Evolutionary conservation across 2,797 vertebrate genomes (phyloP).

Genomic region (Choloepus didactylus): DNA sequence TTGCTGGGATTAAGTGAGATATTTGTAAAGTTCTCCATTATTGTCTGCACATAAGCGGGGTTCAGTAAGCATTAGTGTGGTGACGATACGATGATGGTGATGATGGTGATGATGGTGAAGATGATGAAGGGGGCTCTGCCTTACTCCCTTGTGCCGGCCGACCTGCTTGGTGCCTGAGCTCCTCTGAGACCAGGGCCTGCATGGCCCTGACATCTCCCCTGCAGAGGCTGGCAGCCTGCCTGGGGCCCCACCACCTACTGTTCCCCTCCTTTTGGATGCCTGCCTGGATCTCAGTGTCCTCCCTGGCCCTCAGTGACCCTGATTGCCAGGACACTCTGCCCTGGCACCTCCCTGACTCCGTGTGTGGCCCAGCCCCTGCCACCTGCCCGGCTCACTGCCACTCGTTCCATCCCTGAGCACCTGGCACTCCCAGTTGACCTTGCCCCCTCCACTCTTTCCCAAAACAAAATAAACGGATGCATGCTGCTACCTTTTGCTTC

Average conservation of each 20-base stretch:
- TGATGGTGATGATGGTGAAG: background rate
- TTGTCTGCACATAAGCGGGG: background rate
- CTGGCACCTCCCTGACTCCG: background rate
- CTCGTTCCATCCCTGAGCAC: background rate
- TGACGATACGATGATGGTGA: too few species aligned
- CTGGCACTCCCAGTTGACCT: background rate
- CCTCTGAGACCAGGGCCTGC: background rate
- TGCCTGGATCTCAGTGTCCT: background rate
- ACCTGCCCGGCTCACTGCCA: background rate
- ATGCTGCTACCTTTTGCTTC: background rate
- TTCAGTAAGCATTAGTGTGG: background rate
- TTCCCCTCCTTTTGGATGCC: background rate
- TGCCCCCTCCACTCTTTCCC: fast-evolving
- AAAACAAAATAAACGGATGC: background rate
- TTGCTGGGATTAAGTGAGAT: background rate
- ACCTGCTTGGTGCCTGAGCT: background rate
- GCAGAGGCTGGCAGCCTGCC: background rate
- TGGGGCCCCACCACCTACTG: background rate
- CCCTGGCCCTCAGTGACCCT: background rate
- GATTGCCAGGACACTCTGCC: background rate
- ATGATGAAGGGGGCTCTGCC: background rate
- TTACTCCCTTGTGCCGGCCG: too few species aligned
- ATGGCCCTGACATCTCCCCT: background rate
- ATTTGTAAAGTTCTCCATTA: background rate
- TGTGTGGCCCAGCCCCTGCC: background rate